Evolutionary conservation across 1,140 invertebrate species (phyloP), one percentile per base, ranked within the genome.

Genomic region (Nasonia longicornis): DNA sequence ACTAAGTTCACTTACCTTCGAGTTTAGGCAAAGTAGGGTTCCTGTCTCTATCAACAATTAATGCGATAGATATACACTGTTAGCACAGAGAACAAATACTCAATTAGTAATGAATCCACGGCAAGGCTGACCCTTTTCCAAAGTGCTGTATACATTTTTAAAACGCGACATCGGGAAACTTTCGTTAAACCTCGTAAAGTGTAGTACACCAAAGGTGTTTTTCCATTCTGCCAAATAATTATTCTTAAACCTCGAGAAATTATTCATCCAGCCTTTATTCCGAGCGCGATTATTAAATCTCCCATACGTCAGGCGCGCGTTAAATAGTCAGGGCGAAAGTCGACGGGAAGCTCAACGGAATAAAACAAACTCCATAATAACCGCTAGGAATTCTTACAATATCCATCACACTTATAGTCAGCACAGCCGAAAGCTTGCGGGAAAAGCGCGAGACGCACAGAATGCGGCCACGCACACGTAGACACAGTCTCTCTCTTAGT

Each of bases 381-480:
- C 14, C 67, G 67, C 4, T 8, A 26, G 14, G 67, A 10, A 29
- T 35, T 70, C 29, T 70, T 70, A 70, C 31, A 29, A 35, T 31
- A 70, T 70, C 14, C 67, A 70, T 70, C 67, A 35, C 29, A 8
- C 64, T 67, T 67, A 26, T 26, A 26, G 2, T 1, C 22, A 67
- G 8, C n/a, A 20, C 14, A 73, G 42, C 8, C 35, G 31, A 35
- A n/a, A 48, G 38, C 3, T n/a, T 48, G 42, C 7, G 52, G 20
- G 72, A 63, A 74, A 58, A 74, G 72, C 45, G 10, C 22, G 52
- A 72, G 4, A 74, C 48, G 20, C 16, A 31, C 26, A 63, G 70
- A 74, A 74, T 58, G 72, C 72, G 72, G 72, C 58, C 72, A 35
- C n/a, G 38, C 70, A 22, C 48, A 72, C 42, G 70, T 72, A 45